These are phyloP conservation scores for Dinocampus coccinellae DNA, from an alignment of 2,888 invertebrate genomes.

Conservation along the genomic window DNA sequence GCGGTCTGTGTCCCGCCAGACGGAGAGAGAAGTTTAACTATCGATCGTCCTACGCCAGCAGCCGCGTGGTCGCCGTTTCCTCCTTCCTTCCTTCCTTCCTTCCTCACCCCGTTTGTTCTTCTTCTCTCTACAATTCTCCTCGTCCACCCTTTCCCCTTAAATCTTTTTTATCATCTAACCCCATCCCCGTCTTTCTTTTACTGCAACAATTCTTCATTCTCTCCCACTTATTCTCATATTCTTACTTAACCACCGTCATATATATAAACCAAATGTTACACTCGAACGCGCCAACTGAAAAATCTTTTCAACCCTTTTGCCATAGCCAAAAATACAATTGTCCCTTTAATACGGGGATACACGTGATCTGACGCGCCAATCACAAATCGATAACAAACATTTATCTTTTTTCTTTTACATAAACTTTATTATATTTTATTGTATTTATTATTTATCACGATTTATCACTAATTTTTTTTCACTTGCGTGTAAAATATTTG, in stretches of 20 bases:
- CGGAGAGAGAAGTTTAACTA: slow-evolving; percentile 65
- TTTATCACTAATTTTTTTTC: no score
- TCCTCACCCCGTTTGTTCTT: slow-evolving; percentile 43
- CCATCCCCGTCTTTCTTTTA: slow-evolving; percentile 8
- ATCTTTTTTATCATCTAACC: slow-evolving; percentile 32
- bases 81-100: slow-evolving; percentile 46
- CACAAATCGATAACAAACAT: slow-evolving; percentile 48
- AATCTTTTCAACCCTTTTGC: slow-evolving; percentile 31
- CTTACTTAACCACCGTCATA: slow-evolving; percentile 5
- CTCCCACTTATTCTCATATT: slow-evolving; percentile 33
- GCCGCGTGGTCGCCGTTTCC: slow-evolving; percentile 59
- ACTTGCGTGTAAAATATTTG: no score
- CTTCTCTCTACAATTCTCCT: slow-evolving; percentile 37
- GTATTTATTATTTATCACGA: neutral
- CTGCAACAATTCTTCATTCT: slow-evolving; percentile 39
- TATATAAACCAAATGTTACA: slow-evolving; percentile 23
- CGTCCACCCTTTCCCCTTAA: neutral
- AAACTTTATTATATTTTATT: neutral
- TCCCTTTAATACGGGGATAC: slow-evolving; percentile 42
- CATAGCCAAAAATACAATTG: slow-evolving; percentile 30
- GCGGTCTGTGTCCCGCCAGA: slow-evolving; percentile 59
- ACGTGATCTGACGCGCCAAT: slow-evolving; percentile 45
- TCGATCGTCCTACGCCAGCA: slow-evolving; percentile 61
- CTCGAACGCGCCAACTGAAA: slow-evolving; percentile 27
- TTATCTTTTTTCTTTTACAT: slow-evolving; percentile 32